Evolutionary conservation across 2,888 invertebrate species (phyloP).

Genomic region (Hypolimnas misippus): DNA sequence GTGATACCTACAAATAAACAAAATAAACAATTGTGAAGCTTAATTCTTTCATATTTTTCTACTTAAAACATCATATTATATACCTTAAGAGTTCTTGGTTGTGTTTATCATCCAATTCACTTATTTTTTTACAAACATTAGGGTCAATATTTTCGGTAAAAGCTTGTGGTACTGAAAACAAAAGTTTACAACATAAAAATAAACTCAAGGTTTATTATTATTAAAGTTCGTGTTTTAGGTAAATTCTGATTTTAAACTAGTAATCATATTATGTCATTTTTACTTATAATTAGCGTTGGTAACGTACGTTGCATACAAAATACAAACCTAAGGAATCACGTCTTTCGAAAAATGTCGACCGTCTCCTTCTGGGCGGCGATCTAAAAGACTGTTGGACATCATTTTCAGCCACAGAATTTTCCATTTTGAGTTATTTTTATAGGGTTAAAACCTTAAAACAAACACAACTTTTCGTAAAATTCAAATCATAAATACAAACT

Average conservation of each 20-base stretch:
- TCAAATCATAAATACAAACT: conserved; percentile 37
- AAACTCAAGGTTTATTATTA: no score
- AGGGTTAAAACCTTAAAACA: conserved; percentile 3
- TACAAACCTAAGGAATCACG: conserved; percentile 69
- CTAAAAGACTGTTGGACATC: conserved; percentile 61
- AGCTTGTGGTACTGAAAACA: conserved; percentile 57
- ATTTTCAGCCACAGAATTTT: conserved; percentile 59
- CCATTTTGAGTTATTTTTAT: conserved; percentile 52
- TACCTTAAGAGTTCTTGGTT: conserved; percentile 59
- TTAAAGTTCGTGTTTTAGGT: no score
- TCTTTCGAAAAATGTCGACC: conserved; percentile 76
- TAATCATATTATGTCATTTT: no score
- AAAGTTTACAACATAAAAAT: no score
- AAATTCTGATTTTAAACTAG: no score
- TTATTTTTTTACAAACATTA: conserved; percentile 45
- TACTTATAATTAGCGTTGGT: no score
- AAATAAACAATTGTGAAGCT: conserved; percentile 12
- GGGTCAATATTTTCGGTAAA: conserved; percentile 53
- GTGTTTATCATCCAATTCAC: conserved; percentile 51
- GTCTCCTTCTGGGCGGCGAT: conserved; percentile 71
- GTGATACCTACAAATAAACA: conserved; percentile 55
- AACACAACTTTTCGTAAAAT: conserved; percentile 8
- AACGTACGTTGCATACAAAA: conserved; percentile 6
- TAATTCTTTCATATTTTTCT: neutral
- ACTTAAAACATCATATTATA: conserved; percentile 8